phyloP scores from a whole-genome alignment of 2,797 vertebrate genomes.

The Acanthiza pusilla region DNA sequence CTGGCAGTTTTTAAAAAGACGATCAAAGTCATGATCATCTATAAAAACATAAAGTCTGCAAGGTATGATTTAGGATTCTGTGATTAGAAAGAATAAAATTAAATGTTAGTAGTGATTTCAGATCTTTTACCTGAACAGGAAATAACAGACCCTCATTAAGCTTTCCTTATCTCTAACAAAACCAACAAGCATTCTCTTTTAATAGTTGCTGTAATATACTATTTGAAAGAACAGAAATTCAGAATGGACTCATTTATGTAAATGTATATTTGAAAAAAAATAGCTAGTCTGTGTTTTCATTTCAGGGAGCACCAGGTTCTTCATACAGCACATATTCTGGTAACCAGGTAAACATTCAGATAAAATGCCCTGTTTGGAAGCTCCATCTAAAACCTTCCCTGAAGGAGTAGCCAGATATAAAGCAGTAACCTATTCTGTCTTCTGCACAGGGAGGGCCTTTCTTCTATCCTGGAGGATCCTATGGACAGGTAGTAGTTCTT shows the following conservation, averaged over 20 bases:
- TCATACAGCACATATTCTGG: conserved; percentile 36
- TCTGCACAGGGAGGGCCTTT: conserved; percentile 21
- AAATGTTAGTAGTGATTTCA: background rate
- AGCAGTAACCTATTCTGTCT: conserved; percentile 12
- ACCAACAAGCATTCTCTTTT: background rate
- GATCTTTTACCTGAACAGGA: background rate
- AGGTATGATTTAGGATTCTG: background rate
- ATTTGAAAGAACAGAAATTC: background rate
- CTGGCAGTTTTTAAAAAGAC: background rate
- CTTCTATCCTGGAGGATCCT: conserved; percentile 22
- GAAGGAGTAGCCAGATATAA: background rate
- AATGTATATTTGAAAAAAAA: background rate
- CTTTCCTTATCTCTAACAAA: background rate
- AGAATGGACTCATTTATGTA: background rate
- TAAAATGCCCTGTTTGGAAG: background rate
- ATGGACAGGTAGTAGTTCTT: conserved; percentile 45
- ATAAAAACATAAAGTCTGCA: background rate
- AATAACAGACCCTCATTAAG: background rate
- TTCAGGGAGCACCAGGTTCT: conserved; percentile 40
- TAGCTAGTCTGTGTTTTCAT: conserved; percentile 1
- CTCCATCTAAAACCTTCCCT: background rate
- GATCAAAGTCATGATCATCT: background rate
- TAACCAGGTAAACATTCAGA: conserved; percentile 54
- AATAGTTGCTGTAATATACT: background rate
- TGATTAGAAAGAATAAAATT: background rate